Percentiles rank a stretch among this genome's conserved stretches.
phyloP scores from a whole-genome alignment of 2,797 vertebrate genomes.

The Sebastolobus altivelis region DNA sequence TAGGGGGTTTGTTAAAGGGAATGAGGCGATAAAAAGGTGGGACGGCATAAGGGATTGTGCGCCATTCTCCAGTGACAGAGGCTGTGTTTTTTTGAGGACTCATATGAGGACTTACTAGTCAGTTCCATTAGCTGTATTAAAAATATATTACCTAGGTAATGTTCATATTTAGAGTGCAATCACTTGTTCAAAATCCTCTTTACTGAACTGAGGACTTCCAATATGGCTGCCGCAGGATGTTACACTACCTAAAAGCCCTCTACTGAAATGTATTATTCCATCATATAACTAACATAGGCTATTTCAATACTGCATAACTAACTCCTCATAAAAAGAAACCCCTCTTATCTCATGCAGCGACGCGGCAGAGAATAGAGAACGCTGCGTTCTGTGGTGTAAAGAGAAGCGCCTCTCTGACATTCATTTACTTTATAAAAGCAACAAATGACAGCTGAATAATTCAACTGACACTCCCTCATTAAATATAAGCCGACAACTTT shows the following conservation, averaged over 20 bases:
- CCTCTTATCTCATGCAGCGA: constrained; percentile 5
- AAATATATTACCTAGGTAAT: not conserved
- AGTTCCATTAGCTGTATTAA: not conserved
- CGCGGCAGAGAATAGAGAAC: constrained; percentile 26
- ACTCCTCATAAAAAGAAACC: constrained; percentile 3
- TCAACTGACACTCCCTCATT: constrained; percentile 68
- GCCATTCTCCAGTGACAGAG: not conserved
- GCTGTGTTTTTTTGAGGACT: not conserved
- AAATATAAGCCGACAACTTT: constrained; percentile 57
- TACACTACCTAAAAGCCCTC: not conserved
- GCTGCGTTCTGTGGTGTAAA: constrained; percentile 11
- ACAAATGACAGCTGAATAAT: constrained; percentile 70
- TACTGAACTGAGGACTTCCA: not conserved
- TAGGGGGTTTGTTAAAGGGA: not conserved
- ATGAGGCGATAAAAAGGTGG: not conserved
- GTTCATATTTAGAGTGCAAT: not conserved
- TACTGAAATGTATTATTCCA: constrained; percentile 8
- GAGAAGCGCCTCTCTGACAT: constrained; percentile 47
- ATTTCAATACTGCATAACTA: constrained; percentile 25
- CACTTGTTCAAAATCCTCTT: not conserved
- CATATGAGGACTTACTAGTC: not conserved
- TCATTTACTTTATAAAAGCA: constrained; percentile 63
- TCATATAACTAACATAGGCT: constrained; percentile 24
- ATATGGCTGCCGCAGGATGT: not conserved
- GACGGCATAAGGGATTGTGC: not conserved